Base-by-base conservation (phyloP, 2,113 vertebrate species). In the Corydoras maculifer region DNA sequence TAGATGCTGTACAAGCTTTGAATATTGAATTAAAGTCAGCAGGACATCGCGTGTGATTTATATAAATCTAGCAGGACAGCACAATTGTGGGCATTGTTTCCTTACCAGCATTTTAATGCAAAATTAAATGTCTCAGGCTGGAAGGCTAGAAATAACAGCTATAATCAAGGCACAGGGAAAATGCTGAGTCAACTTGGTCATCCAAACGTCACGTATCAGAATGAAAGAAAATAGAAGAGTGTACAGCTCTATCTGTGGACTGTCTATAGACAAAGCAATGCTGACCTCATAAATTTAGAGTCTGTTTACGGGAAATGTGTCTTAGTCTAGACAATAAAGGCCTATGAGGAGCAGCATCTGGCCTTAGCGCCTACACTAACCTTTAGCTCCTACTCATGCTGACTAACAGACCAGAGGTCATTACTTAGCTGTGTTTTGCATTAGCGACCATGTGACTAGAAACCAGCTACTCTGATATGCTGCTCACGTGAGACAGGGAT, bases 241-340 rank as follows among this genome's bases (percentile, higher is more conserved):
- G 12, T 73, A 50, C 55, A 51, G 43, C 53, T 77, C 83, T 78
- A 79, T 76, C 78, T 81, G 82, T 72, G 79, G 78, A 82, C 81
- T 75, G 79, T 25, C 78, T 83, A 74, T 80, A 75, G 77, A 67
- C 75, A 74, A 64, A 81, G 83, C 82, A 75, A 77, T 70, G 31
- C 72, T 88, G 86, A 90, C 87, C 87, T 79, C 55, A 77, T 77
- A 67, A 79, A 84, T 78, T 50, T 70, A 25, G 65, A 62, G 80
- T 65, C 80, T 88, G 86, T 89, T 90, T 89, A 89, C 87, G 82
- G 87, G 87, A 87, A 90, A 81, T 57, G 77, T 78, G 73, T 72
- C 78, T 81, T 81, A 81, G 80, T 71, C 69, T 81, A 77, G 82
- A 85, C 84, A 82, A 86, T 87, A 88, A 84, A 86, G 82, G 75